These are phyloP conservation scores for Ichneumon xanthorius DNA, from an alignment of 2,888 invertebrate genomes.

Conservation along the genomic window DNA sequence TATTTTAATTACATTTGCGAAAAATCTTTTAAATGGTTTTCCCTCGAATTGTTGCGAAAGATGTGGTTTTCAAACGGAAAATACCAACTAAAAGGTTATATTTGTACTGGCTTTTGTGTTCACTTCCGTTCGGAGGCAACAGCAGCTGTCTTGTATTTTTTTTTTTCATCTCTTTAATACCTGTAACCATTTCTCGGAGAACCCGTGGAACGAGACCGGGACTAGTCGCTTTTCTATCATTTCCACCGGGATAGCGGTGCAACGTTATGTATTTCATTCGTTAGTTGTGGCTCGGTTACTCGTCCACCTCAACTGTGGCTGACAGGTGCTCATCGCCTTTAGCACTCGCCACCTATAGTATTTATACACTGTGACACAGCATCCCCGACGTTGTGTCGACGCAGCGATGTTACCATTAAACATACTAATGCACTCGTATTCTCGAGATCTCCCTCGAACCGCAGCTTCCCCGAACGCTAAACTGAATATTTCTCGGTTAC, in stretches of 20 bases:
- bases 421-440: slow-evolving; percentile 28
- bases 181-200: neutral
- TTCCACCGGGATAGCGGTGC: neutral
- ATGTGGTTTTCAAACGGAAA: neutral
- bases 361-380: slow-evolving; percentile 5
- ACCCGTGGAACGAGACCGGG: neutral
- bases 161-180: neutral
- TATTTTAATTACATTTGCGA: neutral
- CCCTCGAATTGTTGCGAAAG: no score
- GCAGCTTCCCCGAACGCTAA: slow-evolving; percentile 4
- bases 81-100: neutral
- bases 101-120: neutral
- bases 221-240: neutral
- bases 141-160: neutral
- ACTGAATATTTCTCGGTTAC: slow-evolving; percentile 4
- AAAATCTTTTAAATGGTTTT: neutral
- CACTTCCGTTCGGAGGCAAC: neutral
- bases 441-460: slow-evolving; percentile 22
- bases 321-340: slow-evolving; percentile 49
- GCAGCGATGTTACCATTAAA: slow-evolving; percentile 28
- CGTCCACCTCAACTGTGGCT: slow-evolving; percentile 33
- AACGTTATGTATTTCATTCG: slow-evolving; percentile 15
- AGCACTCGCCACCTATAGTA: slow-evolving; percentile 10
- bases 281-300: slow-evolving; percentile 10
- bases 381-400: slow-evolving; percentile 22